Evolutionary conservation across 2,797 vertebrate genomes (phyloP), one percentile per base, ranked within the genome.

Genomic region (Coluber constrictor): DNA sequence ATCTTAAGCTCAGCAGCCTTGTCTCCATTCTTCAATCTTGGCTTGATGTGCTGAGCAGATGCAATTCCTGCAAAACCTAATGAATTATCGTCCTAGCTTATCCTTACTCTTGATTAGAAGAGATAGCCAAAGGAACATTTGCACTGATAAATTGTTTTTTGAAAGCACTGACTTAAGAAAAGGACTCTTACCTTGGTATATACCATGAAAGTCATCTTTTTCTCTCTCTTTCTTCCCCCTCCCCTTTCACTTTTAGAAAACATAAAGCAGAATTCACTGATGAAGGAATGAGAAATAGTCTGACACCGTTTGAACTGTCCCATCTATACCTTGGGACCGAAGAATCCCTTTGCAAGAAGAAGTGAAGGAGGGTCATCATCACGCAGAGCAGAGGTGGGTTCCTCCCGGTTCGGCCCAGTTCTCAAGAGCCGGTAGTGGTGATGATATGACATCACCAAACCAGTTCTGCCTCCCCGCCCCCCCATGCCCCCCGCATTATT

Each of bases 1-100:
- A 92, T 93, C 51, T 32, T 86, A 92, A 94, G 92, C 86, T 96
- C 91, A 92, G 89, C 86, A n/a, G 1, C 90, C 63, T 89, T 93
- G 59, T 57, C 60, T 87, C 90, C 59, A 93, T 92, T 94, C 94
- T 59, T n/a, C 92, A 56, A 13, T 79, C 70, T 88, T 92, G 10
- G 10, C 92, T 59, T 92, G 92, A 92, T 93, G 79, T 51, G 83
- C 92, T 93, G 94, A 86, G 27, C 20, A 37, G 37, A 1, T 9
- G 43, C 60, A 0, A 0, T 88, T 86, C 54, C 91, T 94, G 88
- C 90, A 63, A 51, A 91, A 94, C 70, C 63, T 83, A 70, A 7
- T 2, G 90, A 95, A 56, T 87, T 87, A 90, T 94, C 91, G 57
- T 74, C 86, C 79, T 12, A 94, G 83, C 43, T 15, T 93, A 90